These are phyloP conservation scores for Chascanopsetta lugubris DNA, from an alignment of 2,113 vertebrate genomes.

Conservation along the genomic window DNA sequence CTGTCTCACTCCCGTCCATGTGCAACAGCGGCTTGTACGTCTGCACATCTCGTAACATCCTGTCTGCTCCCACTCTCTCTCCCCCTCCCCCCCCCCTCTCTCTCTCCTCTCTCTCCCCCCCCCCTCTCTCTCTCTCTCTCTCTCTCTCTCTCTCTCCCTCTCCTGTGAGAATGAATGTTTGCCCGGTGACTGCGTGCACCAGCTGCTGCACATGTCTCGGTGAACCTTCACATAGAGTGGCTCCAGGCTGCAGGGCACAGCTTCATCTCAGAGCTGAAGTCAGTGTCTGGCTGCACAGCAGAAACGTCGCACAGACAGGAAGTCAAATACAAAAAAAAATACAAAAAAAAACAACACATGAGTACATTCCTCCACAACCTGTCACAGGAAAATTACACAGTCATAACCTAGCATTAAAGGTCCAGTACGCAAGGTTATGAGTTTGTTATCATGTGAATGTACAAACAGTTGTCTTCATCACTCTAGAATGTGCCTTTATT, in stretches of 20 bases:
- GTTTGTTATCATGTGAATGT: too few relatives aligned
- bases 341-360: constrained; percentile 18
- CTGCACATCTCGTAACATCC: constrained; percentile 15
- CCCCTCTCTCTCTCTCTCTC: constrained; percentile 25
- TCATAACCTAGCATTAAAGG: not conserved
- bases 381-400: not conserved
- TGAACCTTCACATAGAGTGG: constrained; percentile 54
- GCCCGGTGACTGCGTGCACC: constrained; percentile 40
- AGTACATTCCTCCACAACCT: not conserved
- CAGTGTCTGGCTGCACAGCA: constrained; percentile 31
- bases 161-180: constrained; percentile 53
- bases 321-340: constrained; percentile 5
- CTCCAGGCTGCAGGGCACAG: constrained; percentile 26
- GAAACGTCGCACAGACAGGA: constrained; percentile 20
- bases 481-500: too few relatives aligned
- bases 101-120: constrained; percentile 54
- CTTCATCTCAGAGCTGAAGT: constrained; percentile 27
- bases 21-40: constrained; percentile 33
- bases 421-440: too few relatives aligned
- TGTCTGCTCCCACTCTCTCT: constrained; percentile 45
- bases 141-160: too few relatives aligned
- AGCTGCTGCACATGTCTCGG: constrained; percentile 60
- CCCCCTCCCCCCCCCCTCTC: constrained; percentile 35
- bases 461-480: too few relatives aligned
- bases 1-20: constrained; percentile 9